Evolutionary conservation across 2,888 invertebrate species (phyloP), one percentile per base, ranked within the genome.

Genomic region (Drosophila subquinaria): DNA sequence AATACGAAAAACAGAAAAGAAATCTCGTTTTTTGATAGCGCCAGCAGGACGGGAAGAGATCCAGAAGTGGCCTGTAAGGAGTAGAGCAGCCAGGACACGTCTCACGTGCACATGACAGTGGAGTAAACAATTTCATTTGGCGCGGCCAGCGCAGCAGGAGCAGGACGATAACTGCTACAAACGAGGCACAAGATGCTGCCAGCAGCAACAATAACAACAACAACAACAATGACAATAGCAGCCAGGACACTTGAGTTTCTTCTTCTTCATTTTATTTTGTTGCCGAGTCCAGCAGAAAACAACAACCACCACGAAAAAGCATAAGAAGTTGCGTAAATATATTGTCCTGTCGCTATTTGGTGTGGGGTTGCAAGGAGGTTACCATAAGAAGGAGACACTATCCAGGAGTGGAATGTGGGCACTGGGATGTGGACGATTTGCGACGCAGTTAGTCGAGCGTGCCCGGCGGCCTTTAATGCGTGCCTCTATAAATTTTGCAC

Each of bases 281-380:
- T 69, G 52, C 66, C 62, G 73, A 53, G 66, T 63, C 56, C 70
- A 70, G 69, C 59, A 42, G 23, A 57, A 48, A 74, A 60, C 67
- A 52, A 43, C 69, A 61, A 60, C 70, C 76, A 73, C 73, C 68
- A 72, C 66, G 68, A 66, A 68, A 13, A 57, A 82, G 89, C 81
- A 81, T 87, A 85, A 85, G 89, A 89, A 89, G 89, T 79, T 85
- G 84, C 88, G 84, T 85, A 85, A 89, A 85, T 85, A 85, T 89
- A 89, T 85, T 89, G 87, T 89, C 81, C 87, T 83, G 84, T 87
- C 84, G 87, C 71, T 69, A 60, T 74, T 71, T 55, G 72, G 48
- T 42, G 53, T 65, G 55, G 59, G 40, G 13, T 43, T 35, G 23
- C 47, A n/a, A 17, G 53, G 17, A 61, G 55, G 33, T 65, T 35